Evolutionary conservation across 2,888 invertebrate genomes (phyloP).

Genomic region (Philopedon plagiatum): DNA sequence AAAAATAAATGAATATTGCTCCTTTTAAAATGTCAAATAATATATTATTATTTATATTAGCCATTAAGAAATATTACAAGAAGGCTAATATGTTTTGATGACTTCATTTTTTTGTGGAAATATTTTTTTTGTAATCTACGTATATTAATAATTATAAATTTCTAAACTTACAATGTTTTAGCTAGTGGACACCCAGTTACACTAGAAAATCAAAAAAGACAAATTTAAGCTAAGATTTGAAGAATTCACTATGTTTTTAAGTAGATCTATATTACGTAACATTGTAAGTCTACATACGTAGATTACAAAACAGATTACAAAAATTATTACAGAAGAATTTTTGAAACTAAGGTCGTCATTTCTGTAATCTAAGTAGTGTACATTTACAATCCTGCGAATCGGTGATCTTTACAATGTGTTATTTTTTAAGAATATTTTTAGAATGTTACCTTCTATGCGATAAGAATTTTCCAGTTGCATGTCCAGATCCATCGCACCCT

Average conservation of each 20-base stretch:
- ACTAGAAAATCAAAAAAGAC: constrained; percentile 26
- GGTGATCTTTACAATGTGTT: too few species aligned
- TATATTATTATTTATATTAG: too few species aligned
- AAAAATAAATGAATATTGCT: too few species aligned
- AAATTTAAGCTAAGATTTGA: background rate
- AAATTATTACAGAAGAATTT: constrained; percentile 4
- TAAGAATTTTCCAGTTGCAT: constrained; percentile 98
- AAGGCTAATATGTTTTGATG: background rate
- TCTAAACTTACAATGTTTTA: constrained; percentile 35
- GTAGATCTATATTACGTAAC: background rate
- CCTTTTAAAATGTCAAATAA: too few species aligned
- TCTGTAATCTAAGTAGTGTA: constrained; percentile 37
- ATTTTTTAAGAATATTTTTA: constrained; percentile 23
- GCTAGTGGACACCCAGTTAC: constrained; percentile 35
- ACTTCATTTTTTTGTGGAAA: background rate
- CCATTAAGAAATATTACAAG: too few species aligned
- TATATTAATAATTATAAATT: constrained; percentile 18
- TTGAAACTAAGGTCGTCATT: background rate
- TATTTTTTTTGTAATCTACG: constrained; percentile 31
- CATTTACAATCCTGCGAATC: constrained; percentile 23
- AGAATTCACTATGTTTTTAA: background rate
- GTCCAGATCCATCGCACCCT: constrained; percentile 98
- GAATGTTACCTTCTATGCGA: constrained; percentile 93
- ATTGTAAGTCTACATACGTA: constrained; percentile 42
- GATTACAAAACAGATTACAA: constrained; percentile 35